Evolutionary conservation across 1,140 invertebrate genomes (phyloP), one percentile per base, ranked within the genome.

Genomic region (Cylas formicarius): DNA sequence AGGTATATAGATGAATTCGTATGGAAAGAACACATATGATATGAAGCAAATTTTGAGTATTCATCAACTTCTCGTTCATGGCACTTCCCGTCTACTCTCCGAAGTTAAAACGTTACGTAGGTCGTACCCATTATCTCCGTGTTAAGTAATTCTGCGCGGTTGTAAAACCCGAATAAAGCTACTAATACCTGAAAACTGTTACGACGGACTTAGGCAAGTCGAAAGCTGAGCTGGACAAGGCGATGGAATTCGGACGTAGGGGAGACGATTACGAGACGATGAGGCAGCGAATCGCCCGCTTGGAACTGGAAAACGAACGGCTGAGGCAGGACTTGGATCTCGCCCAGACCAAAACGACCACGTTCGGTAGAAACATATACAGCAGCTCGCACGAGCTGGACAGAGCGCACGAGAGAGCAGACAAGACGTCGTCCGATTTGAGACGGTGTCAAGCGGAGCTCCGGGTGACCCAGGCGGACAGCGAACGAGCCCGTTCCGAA

Each of bases 191-290:
- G n/a, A n/a, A n/a, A n/a, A n/a, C n/a, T n/a, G n/a, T n/a, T n/a
- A n/a, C n/a, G n/a, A n/a, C n/a, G n/a, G n/a, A n/a, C n/a, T n/a
- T 5, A 48, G 46, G 90, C 29, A 93, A 94, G 69, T 90, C 86
- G 31, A 91, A 92, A 68, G 90, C 89, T 7, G 90, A 94, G 61
- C 68, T 93, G 29, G 90, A 94, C 56, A 93, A 93, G 67, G 82
- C 87, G 11, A 83, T 81, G 45, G 90, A 94, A 67, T 86, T 89
- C 21, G 87, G 87, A 18, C 78, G 88, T 48, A 86, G 84, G 55
- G 84, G 84, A 10, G 82, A 82, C 24, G 89, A 93, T 66, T 91
- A 86, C 84, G 89, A 92, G 65, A 81, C 84, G 28, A 85, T 88
- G 20, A 86, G 89, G 63, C 86, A 91, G 58, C 73, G 84, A n/a